Evolutionary conservation across 2,797 vertebrate genomes (phyloP).

Genomic region (Eutrigla gurnardus): DNA sequence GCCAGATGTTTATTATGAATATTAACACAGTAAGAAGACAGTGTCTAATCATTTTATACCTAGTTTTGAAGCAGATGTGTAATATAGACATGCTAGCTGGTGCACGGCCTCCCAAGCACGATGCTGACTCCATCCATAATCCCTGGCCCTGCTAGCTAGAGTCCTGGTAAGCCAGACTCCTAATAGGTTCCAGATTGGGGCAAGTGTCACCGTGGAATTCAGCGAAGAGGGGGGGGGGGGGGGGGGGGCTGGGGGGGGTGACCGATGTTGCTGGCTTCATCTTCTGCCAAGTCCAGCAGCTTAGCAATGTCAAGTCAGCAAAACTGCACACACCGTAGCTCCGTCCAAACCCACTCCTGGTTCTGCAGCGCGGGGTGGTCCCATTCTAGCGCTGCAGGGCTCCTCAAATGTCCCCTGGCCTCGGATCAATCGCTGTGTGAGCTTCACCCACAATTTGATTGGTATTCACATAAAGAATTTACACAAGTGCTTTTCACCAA

Average conservation of each 20-base stretch:
- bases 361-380: constrained; percentile 43
- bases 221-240: constrained; percentile 30
- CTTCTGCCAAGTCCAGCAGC: constrained; percentile 66
- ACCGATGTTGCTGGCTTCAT: constrained; percentile 56
- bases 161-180: constrained; percentile 83
- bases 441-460: neutral
- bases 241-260: constrained; percentile 40
- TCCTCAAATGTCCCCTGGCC: constrained; percentile 14
- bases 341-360: constrained; percentile 55
- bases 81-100: constrained; percentile 65
- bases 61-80: constrained; percentile 50
- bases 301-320: constrained; percentile 67
- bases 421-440: constrained; percentile 19
- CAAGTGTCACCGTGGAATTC: constrained; percentile 88
- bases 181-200: constrained; percentile 91
- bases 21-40: neutral
- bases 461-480: constrained; percentile 6
- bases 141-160: constrained; percentile 75
- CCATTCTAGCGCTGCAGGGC: constrained; percentile 2
- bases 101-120: constrained; percentile 76
- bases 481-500: neutral
- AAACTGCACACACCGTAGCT: constrained; percentile 34
- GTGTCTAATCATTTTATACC: neutral
- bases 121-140: constrained; percentile 75
- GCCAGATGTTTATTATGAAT: neutral